Percentiles rank a stretch among this genome's conserved stretches.
phyloP scores from a whole-genome alignment of 2,888 invertebrate genomes.

The Ectropis crepuscularia region DNA sequence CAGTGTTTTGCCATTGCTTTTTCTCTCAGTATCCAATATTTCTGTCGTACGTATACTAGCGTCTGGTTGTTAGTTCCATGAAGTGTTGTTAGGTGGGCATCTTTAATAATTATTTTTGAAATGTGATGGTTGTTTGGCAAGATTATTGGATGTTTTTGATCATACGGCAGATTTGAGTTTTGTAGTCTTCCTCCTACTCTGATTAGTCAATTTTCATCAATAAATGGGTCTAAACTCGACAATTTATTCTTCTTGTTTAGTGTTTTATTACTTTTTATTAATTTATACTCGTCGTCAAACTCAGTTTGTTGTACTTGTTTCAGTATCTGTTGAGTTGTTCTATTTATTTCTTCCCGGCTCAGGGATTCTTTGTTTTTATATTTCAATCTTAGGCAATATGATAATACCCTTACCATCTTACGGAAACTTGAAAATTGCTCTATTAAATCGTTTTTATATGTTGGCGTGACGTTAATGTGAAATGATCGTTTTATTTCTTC shows the following conservation, averaged over 20 bases:
- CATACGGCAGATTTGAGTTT: slow-evolving; percentile 13
- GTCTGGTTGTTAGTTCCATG: background rate
- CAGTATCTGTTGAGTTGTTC: background rate
- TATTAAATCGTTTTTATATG: background rate
- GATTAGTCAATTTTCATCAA: slow-evolving; percentile 14
- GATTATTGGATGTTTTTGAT: slow-evolving; percentile 11
- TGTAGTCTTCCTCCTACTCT: slow-evolving; percentile 26
- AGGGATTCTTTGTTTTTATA: background rate
- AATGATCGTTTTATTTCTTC: no score
- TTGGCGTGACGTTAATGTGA: no score
- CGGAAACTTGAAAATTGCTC: background rate
- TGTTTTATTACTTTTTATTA: background rate
- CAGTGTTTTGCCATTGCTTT: no score
- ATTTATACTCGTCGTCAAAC: background rate
- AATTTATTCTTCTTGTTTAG: background rate
- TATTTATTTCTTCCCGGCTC: slow-evolving; percentile 1
- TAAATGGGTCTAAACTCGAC: slow-evolving; percentile 17
- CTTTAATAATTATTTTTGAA: slow-evolving; percentile 1
- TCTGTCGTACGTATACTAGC: background rate
- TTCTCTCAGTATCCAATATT: slow-evolving; percentile 2
- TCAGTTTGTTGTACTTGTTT: background rate
- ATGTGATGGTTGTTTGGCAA: slow-evolving; percentile 7
- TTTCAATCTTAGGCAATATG: background rate
- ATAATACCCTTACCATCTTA: slow-evolving; percentile 1
- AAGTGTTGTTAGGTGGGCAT: background rate